Conservation (phyloP, 1,140 invertebrate genomes). For the Orchesella cincta region DNA sequence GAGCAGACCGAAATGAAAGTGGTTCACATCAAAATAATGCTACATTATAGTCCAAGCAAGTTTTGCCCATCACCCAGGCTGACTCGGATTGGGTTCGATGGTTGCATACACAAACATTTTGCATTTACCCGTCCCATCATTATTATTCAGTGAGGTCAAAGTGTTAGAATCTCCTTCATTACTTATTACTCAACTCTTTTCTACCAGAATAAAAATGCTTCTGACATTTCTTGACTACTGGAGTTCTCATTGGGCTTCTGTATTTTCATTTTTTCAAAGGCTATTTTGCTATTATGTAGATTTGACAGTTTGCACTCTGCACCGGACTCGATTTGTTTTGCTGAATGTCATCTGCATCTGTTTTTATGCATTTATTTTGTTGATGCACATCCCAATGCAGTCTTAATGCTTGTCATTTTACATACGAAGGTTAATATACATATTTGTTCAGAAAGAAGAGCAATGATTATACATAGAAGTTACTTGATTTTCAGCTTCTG, state of each 20-base stretch:
- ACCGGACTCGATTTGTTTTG: background rate
- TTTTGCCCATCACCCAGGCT: background rate
- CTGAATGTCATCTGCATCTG: too few relatives aligned
- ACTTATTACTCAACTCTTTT: background rate
- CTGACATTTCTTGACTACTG: conserved; percentile 25
- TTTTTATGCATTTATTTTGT: too few relatives aligned
- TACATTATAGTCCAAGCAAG: background rate
- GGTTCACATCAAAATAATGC: too few relatives aligned
- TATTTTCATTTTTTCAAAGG: background rate
- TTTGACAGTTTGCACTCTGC: conserved; percentile 15
- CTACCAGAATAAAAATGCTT: conserved; percentile 12
- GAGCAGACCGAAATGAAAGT: too few relatives aligned
- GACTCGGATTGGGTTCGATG: background rate
- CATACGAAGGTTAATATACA: too few relatives aligned
- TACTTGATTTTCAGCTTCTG: too few relatives aligned
- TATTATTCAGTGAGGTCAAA: conserved; percentile 17
- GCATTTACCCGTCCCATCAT: background rate
- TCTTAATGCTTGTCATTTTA: too few relatives aligned
- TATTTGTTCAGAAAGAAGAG: too few relatives aligned
- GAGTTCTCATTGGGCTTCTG: too few relatives aligned
- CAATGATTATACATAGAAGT: too few relatives aligned
- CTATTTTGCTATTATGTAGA: conserved; percentile 2
- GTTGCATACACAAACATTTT: background rate
- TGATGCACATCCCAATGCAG: too few relatives aligned
- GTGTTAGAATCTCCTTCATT: background rate